phyloP scores from a whole-genome alignment of 2,888 invertebrate species.

The Himalopsyche japonica region DNA sequence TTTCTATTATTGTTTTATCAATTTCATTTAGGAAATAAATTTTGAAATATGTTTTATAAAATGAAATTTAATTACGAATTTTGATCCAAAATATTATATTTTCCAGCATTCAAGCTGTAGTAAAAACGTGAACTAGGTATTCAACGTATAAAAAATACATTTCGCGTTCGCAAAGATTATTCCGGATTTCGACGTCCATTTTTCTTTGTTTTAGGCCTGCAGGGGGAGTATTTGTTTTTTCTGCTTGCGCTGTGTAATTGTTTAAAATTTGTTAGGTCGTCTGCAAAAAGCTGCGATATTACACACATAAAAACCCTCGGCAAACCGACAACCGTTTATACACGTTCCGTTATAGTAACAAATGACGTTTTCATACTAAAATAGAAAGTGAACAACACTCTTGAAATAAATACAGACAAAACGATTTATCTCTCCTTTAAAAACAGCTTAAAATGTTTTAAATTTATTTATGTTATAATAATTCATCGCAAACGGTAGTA shows the following conservation, averaged over 20 bases:
- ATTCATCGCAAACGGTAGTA: too few relatives aligned
- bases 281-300: not conserved
- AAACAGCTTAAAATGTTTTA: not conserved
- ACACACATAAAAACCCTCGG: not conserved
- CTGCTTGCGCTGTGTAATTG: conserved; percentile 8
- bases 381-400: not conserved
- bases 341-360: not conserved
- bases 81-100: not conserved
- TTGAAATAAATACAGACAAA: not conserved
- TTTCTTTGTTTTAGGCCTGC: not conserved
- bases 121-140: not conserved
- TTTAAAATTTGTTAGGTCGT: conserved; percentile 5
- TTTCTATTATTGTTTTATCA: too few relatives aligned
- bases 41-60: not conserved
- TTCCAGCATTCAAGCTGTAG: not conserved
- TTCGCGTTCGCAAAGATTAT: not conserved
- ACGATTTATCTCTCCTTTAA: not conserved
- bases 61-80: not conserved
- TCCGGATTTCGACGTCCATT: not conserved
- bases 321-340: not conserved
- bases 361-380: not conserved
- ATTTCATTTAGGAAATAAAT: too few relatives aligned
- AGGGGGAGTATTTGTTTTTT: not conserved
- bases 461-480: not conserved
- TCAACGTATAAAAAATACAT: not conserved